Conservation (phyloP, 1,140 invertebrate species). For the Batillaria attramentaria region DNA sequence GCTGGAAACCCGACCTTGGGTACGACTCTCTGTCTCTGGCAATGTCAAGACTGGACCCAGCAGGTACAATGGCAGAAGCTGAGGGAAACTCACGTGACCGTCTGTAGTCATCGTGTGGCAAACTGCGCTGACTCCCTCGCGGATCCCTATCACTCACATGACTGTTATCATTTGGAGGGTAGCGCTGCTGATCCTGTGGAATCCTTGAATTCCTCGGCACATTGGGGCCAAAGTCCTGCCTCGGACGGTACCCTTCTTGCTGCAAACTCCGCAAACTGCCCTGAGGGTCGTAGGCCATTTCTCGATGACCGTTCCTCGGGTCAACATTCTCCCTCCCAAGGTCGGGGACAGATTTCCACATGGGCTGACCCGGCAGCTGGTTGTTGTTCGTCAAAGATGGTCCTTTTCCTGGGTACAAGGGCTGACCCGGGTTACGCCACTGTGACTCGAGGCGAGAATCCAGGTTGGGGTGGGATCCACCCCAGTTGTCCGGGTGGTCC, state of each 20-base stretch:
- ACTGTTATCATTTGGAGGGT: neutral
- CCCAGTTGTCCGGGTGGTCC: neutral
- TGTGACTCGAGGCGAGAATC: slow-evolving; percentile 17
- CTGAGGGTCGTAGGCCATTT: neutral
- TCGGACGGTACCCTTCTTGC: neutral
- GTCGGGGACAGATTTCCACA: slow-evolving; percentile 19
- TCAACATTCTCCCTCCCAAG: slow-evolving; percentile 4
- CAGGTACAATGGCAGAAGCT: neutral
- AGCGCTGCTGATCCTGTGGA: slow-evolving; percentile 8
- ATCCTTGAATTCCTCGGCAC: neutral
- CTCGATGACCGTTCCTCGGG: neutral
- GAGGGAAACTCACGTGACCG: neutral
- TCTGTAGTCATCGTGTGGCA: neutral
- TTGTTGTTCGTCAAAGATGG: neutral
- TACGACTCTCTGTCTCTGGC: slow-evolving; percentile 14
- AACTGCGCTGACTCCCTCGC: slow-evolving; percentile 20
- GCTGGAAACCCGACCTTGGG: slow-evolving; percentile 7
- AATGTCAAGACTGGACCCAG: neutral
- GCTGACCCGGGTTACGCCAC: slow-evolving; percentile 18
- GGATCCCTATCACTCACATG: neutral
- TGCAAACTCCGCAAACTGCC: slow-evolving; percentile 27
- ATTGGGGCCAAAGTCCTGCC: neutral
- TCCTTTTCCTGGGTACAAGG: neutral
- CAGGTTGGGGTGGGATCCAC: neutral
- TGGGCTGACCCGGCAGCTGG: neutral